phyloP scores from a whole-genome alignment of 1,140 invertebrate genomes.

The Watersipora subatra region DNA sequence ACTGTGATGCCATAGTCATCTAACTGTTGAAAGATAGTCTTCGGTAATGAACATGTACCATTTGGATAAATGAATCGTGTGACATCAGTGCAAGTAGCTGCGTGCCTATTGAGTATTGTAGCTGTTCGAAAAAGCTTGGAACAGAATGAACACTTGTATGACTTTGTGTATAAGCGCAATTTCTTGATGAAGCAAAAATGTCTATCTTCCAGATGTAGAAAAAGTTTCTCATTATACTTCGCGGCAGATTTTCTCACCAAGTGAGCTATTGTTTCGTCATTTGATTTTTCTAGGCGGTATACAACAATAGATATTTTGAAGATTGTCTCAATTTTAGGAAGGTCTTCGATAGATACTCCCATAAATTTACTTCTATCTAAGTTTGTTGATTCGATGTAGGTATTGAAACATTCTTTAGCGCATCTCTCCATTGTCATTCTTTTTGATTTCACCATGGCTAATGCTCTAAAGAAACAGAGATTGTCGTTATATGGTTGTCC shows the following conservation, averaged over 20 bases:
- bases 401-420: background rate
- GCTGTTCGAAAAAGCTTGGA: background rate
- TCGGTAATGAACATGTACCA: background rate
- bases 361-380: background rate
- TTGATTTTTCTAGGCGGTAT: background rate
- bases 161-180: background rate
- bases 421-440: no score
- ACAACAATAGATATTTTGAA: background rate
- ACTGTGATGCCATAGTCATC: background rate
- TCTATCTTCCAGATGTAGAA: background rate
- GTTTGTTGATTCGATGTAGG: background rate
- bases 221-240: background rate
- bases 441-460: background rate
- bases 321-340: background rate
- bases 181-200: background rate
- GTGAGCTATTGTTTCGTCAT: background rate
- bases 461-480: background rate
- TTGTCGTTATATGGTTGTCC: background rate
- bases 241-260: background rate
- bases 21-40: background rate
- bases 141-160: background rate
- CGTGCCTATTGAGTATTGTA: background rate
- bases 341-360: background rate
- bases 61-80: background rate
- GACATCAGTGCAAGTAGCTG: background rate